Evolutionary conservation across 2,888 invertebrate species (phyloP), one percentile per base, ranked within the genome.

Genomic region (Sinelater perroti): DNA sequence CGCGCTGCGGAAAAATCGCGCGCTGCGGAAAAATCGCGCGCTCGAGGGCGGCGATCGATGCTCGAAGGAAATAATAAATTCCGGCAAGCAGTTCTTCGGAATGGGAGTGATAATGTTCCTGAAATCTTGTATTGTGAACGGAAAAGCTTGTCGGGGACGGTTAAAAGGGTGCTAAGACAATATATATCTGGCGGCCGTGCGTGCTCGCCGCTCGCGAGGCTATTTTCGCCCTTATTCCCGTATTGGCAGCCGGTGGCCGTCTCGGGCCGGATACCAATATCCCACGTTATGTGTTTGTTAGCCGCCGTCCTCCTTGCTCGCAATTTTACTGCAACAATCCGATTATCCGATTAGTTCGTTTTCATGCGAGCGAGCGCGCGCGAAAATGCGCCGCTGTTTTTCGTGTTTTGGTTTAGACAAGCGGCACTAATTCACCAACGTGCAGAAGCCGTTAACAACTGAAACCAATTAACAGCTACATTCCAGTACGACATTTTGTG

Each of bases 61-160:
- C n/a, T n/a, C n/a, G n/a, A n/a, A 56, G 47, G 45, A 51, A 45
- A 55, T 63, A 60, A 66, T 64, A 66, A 66, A 68, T 68, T 61
- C 61, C 46, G 36, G 18, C 40, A 63, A 58, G 67, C 66, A 65
- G 60, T 51, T 64, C 63, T 56, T 61, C 65, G 64, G 64, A 66
- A 69, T 70, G 67, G 66, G 69, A 67, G 68, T 68, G 69, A 61
- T 69, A 70, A 69, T 70, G 65, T 63, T 66, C 52, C 62, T 45
- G 58, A 62, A 66, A 67, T 64, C 63, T 59, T 62, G 65, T 65
- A 64, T 63, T 63, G 61, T 57, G 64, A 61, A 33, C 57, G 55
- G 59, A 63, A 63, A 63, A 61, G 58, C 60, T 63, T 64, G 63
- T 56, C 55, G 51, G 51, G 47, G 35, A 53, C 55, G 61, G 60